phyloP scores from a whole-genome alignment of 1,140 invertebrate genomes.

The Drosophila ficusphila region DNA sequence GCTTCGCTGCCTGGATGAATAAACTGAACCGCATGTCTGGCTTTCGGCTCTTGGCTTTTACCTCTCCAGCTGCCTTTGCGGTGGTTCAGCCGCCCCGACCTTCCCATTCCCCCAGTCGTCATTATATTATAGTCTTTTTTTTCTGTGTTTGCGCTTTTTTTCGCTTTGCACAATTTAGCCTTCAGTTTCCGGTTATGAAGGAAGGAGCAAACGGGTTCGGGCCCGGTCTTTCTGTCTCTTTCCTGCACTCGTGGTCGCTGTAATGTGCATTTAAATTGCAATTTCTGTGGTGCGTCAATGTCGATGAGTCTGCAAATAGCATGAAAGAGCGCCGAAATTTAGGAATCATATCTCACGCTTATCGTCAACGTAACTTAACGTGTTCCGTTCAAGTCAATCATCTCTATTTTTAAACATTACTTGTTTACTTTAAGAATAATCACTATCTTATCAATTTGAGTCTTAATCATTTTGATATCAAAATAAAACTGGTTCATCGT shows the following conservation, averaged over 20 bases:
- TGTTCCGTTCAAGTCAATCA: conserved; percentile 12
- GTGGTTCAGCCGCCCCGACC: conserved; percentile 10
- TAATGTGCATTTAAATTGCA: conserved; percentile 71
- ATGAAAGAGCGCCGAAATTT: conserved; percentile 14
- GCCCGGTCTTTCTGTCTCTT: conserved; percentile 41
- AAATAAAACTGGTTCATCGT: neutral
- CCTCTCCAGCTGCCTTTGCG: conserved; percentile 40
- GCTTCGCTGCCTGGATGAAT: conserved; percentile 38
- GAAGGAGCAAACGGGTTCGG: conserved; percentile 73
- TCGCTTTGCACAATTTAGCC: conserved; percentile 74
- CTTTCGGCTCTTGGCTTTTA: conserved; percentile 32
- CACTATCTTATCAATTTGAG: conserved; percentile 13
- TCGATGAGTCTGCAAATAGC: conserved; percentile 23
- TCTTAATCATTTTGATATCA: conserved; percentile 2
- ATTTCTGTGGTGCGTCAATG: conserved; percentile 75
- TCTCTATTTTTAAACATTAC: conserved; percentile 12
- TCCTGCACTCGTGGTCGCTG: conserved; percentile 33
- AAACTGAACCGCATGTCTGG: conserved; percentile 41
- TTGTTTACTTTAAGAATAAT: conserved; percentile 13
- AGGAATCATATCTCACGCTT: conserved; percentile 6
- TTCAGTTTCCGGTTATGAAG: conserved; percentile 83
- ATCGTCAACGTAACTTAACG: conserved; percentile 4
- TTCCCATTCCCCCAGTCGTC: conserved; percentile 30
- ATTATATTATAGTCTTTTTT: conserved; percentile 43
- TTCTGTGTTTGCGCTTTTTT: conserved; percentile 47